Evolutionary conservation across 2,113 vertebrate genomes (phyloP), one percentile per base, ranked within the genome.

Genomic region (Equus przewalskii): DNA sequence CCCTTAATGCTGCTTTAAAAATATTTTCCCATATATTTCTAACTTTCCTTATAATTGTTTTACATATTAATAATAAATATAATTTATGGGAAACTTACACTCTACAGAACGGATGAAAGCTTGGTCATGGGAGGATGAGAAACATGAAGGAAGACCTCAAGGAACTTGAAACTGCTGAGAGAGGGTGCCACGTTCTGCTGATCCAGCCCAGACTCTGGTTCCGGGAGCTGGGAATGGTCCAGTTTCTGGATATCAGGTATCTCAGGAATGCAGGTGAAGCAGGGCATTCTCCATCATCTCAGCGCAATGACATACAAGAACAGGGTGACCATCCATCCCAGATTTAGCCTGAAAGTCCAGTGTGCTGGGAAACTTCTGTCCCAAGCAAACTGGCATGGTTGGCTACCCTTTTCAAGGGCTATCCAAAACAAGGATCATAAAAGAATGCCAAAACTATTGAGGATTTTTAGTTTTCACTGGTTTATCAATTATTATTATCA

Each of bases 211-310:
- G 73, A 1, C 4, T 2, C 4, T 0, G 4, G 3, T 16, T 44
- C 30, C 2, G 82, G 56, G 60, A 33, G 6, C 36, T 2, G 7
- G 28, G 9, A 30, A 14, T 0, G 6, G 83, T 10, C 36, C 30
- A 1, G n/a, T 0, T 7, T 41, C 46, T 0, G 4, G 33, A 11
- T 8, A 46, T n/a, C 16, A 51, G 56, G 28, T 0, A 0, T 0
- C 6, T 7, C 19, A 10, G 3, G 4, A 44, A 33, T 41, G 76
- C 41, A 13, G 72, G 14, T 0, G 26, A 26, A 44, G 41, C 19
- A 0, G 33, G 1, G 28, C 1, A 7, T 21, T 22, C 22, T 5
- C 33, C 7, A 2, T 9, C 0, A 1, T 11, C 75, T 58, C 46
- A 11, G 33, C 0, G 1, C n/a, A 5, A 7, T 24, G 44, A 24